Base-by-base conservation (phyloP, 1,140 invertebrate genomes). In the Luehdorfia chinensis region DNA sequence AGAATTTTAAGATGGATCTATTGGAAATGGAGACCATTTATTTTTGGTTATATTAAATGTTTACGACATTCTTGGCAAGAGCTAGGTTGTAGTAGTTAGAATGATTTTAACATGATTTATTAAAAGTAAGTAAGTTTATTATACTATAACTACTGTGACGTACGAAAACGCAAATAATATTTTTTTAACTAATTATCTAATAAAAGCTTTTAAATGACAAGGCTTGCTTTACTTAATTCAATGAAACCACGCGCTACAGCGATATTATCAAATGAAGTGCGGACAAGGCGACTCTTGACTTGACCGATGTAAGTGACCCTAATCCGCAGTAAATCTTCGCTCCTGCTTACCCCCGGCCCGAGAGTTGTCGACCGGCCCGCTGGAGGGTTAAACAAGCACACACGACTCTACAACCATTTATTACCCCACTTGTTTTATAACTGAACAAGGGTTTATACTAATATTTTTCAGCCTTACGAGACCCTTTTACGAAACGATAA, bases 281-380 rank as follows among this genome's bases (percentile, higher is more conserved):
- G 67, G 67, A 79, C 69, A 75, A 60, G 62, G 60, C 65, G 70
- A 77, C 73, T 79, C 66, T 72, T 75, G 76, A 72, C 74, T 75
- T 71, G 72, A 73, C 64, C 75, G 68, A 75, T 79, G 78, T 75
- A 80, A 77, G 75, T 85, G 81, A 81, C 81, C 78, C 78, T 77
- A 85, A 83, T 80, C 78, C 81, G 75, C 72, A 68, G 78, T 85
- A 83, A 85, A 85, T 85, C 81, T 83, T 85, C 64, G 51, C 56
- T 49, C 64, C 39, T 53, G 59, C 55, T 60, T 59, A 59, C 59
- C 66, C 62, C 49, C 55, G 47, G 18, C 36, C 25, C 6, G 11
- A 50, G 47, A 39, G 46, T 47, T 47, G 48, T 56, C 58, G 43
- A 45, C 55, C 37, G 30, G 50, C 47, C 51, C 19, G 19, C 53